A percentile compares a stretch with the other conserved stretches of the same genome.
These are phyloP conservation scores for Lomographa bimaculata DNA, from an alignment of 2,888 invertebrate species.

Conservation along the genomic window DNA sequence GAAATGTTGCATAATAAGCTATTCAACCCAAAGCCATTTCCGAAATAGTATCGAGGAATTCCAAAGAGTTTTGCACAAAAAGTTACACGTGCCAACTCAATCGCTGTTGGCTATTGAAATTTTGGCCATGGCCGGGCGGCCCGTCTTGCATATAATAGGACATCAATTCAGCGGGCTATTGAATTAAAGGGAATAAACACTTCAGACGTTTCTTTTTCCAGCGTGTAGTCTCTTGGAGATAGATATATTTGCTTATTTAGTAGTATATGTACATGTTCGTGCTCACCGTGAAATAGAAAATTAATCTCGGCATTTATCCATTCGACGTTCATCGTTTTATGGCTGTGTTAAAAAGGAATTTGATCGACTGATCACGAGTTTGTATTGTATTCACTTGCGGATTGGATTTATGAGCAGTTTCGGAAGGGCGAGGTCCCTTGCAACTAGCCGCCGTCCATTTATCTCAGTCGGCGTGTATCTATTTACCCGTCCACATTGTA, in stretches of 20 bases:
- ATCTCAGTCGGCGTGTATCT: conserved; percentile 48
- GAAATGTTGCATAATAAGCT: conserved; percentile 77
- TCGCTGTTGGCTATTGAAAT: conserved; percentile 78
- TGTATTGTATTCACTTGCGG: conserved; percentile 37
- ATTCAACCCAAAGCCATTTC: conserved; percentile 67
- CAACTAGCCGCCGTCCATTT: conserved; percentile 43
- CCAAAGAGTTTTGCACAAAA: conserved; percentile 77
- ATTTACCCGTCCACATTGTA: conserved; percentile 60
- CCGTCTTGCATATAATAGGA: conserved; percentile 70
- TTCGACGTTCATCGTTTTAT: conserved; percentile 51
- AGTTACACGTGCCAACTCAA: conserved; percentile 79
- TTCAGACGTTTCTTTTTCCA: conserved; percentile 30
- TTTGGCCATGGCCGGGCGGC: conserved; percentile 66
- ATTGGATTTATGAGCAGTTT: conserved; percentile 45
- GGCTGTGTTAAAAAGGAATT: conserved; percentile 42
- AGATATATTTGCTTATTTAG: conserved; percentile 3
- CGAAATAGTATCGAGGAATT: conserved; percentile 64
- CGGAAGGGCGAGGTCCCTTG: conserved; percentile 36
- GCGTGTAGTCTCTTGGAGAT: conserved; percentile 15
- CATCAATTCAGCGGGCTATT: conserved; percentile 61
- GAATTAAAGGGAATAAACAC: conserved; percentile 49
- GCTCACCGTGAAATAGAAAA: conserved; percentile 51
- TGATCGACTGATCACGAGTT: conserved; percentile 46
- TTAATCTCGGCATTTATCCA: conserved; percentile 47
- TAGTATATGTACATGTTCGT: conserved; percentile 32